Percentiles rank a stretch among this genome's conserved stretches.
phyloP scores from a whole-genome alignment of 2,888 invertebrate genomes.

The Anthoptus insignis region DNA sequence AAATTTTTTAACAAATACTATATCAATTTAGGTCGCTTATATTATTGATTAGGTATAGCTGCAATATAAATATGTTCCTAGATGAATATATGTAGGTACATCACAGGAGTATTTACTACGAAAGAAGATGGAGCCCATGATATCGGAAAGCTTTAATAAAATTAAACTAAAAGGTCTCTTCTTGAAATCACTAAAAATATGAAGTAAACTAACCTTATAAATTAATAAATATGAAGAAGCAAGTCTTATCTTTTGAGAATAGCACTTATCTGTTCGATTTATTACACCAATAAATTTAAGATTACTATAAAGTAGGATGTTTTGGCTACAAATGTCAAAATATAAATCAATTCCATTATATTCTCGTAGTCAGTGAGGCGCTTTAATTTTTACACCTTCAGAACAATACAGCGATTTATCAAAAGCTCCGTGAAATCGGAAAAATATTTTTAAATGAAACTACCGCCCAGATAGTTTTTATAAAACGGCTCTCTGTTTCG shows the following conservation, averaged over 20 bases:
- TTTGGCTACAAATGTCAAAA: conserved; percentile 79
- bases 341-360: conserved; percentile 73
- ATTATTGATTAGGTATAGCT: too few species aligned
- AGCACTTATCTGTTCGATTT: conserved; percentile 69
- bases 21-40: too few species aligned
- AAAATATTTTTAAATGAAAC: conserved; percentile 41
- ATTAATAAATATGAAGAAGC: conserved; percentile 11
- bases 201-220: too few species aligned
- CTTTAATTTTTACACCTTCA: conserved; percentile 74
- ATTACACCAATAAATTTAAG: conserved; percentile 73
- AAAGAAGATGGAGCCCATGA: too few species aligned
- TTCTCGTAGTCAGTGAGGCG: conserved; percentile 60
- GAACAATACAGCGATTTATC: conserved; percentile 75
- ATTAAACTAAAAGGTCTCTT: conserved; percentile 4
- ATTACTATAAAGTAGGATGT: conserved; percentile 74
- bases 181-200: too few species aligned
- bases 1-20: too few species aligned
- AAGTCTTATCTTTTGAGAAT: conserved; percentile 9
- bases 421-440: conserved; percentile 65
- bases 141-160: too few species aligned
- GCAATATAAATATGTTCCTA: too few species aligned
- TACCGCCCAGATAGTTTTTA: conserved; percentile 48
- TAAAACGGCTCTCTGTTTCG: conserved; percentile 25
- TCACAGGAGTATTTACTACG: too few species aligned
- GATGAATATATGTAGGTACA: too few species aligned